Base-by-base conservation (phyloP, 2,797 vertebrate species). In the Cirrhinus molitorella region DNA sequence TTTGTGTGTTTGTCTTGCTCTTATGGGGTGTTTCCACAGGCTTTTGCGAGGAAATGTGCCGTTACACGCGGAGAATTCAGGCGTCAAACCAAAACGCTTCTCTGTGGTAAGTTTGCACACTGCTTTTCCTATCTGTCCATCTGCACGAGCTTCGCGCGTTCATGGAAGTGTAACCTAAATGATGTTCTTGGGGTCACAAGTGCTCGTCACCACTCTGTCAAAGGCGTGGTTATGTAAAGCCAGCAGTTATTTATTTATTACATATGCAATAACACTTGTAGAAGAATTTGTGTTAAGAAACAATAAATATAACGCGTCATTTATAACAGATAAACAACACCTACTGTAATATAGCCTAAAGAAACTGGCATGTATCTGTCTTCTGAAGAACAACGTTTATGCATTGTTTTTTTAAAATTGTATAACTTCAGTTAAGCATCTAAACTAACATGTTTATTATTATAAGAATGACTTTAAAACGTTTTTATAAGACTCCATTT, bases 181-280 rank as follows among this genome's bases (percentile, higher is more conserved):
- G 88, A 91, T 92, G 91, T 89, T 92, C 90, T 88, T 88, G 88
- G 92, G 94, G 93, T 95, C 95, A 95, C 93, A 94, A 94, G 94
- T 95, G 93, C 91, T 94, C 94, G 94, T 95, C 94, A 93, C 92
- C 92, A 92, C 93, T 92, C 93, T 91, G 86, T 92, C 91, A 94
- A 94, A 95, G 95, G 94, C 94, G 94, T 94, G 95, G 94, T 95
- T 95, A 94, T 92, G 90, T 92, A 91, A 93, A 92, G 88, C 89
- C 91, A 88, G 88, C 88, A 87, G 91, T 93, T 92, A 92, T 92
- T 92, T 91, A 92, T 94, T 91, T 93, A 92, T 93, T 87, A 72
- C 86, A 70, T 73, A 65, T 47, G 47, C 68, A 45, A 92, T 93
- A 87, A 67, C 79, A 59, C 71, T 74, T 16, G 68, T 63, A 71